A percentile compares a stretch with the other conserved stretches of the same genome.
Conservation (phyloP, 2,113 vertebrate species). For the Sander lucioperca region DNA sequence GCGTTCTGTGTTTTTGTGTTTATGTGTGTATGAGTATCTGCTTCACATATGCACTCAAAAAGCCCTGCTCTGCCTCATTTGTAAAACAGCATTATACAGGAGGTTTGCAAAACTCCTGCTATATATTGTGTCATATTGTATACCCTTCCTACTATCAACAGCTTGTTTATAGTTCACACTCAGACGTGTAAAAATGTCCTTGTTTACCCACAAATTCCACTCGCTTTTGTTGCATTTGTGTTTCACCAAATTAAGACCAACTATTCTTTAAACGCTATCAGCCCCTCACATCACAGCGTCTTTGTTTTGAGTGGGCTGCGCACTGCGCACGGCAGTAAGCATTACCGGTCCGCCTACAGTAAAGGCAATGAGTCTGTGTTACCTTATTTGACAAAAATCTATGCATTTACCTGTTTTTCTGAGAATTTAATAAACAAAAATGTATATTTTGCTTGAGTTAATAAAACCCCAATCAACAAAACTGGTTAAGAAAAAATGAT, state of each 20-base stretch:
- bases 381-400: too few species aligned
- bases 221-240: neutral
- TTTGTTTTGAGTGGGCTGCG: too few species aligned
- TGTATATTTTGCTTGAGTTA: too few species aligned
- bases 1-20: neutral
- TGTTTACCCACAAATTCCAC: neutral
- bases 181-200: neutral
- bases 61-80: neutral
- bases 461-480: too few species aligned
- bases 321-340: too few species aligned
- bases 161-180: slow-evolving; percentile 35
- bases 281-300: neutral
- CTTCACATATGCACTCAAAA: neutral
- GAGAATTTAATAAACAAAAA: too few species aligned
- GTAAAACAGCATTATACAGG: neutral
- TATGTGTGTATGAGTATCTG: slow-evolving; percentile 16
- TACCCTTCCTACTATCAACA: neutral
- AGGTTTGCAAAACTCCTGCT: neutral
- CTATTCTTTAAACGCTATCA: neutral
- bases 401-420: too few species aligned
- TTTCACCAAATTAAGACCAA: neutral
- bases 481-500: too few species aligned
- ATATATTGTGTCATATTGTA: slow-evolving; percentile 4
- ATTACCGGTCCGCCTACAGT: too few species aligned
- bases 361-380: too few species aligned